A percentile compares a stretch with the other conserved stretches of the same genome.
Conservation (phyloP, 2,888 invertebrate species). For the Malacosoma neustria region DNA sequence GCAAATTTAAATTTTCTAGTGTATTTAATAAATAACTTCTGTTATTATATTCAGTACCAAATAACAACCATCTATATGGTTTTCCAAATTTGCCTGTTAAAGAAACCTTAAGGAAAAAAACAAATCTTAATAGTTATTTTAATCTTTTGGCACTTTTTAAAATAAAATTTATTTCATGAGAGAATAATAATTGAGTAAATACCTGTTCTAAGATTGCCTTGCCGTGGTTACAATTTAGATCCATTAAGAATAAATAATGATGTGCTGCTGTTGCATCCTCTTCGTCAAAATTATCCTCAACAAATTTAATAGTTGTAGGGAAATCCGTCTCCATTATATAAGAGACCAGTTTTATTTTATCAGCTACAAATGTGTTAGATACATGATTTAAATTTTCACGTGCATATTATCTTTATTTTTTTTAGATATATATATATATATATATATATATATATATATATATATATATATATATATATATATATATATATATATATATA, state of each 20-base stretch:
- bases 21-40: slow-evolving; percentile 11
- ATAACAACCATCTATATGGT: slow-evolving; percentile 41
- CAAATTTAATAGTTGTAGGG: slow-evolving; percentile 20
- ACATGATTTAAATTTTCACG: too few relatives aligned
- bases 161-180: too few relatives aligned
- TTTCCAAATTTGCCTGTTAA: slow-evolving; percentile 24
- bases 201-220: slow-evolving; percentile 24
- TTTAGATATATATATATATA: too few relatives aligned
- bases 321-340: slow-evolving; percentile 14
- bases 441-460: too few relatives aligned
- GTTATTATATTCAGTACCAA: slow-evolving; percentile 16
- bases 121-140: too few relatives aligned
- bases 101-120: slow-evolving; percentile 23
- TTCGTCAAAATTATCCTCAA: slow-evolving; percentile 11
- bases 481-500: too few relatives aligned
- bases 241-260: slow-evolving; percentile 19
- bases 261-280: slow-evolving; percentile 11
- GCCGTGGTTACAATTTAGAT: slow-evolving; percentile 22
- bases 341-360: slow-evolving; percentile 19
- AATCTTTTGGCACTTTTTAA: too few relatives aligned
- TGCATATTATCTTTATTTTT: too few relatives aligned
- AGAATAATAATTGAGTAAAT: slow-evolving; percentile 6
- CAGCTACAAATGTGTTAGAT: slow-evolving; percentile 17
- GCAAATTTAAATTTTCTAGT: slow-evolving; percentile 22
- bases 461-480: too few relatives aligned